Percentiles rank a stretch among this genome's conserved stretches.
These are phyloP conservation scores for Brachypalpus laphriformis DNA, from an alignment of 2,888 invertebrate species.

Conservation along the genomic window DNA sequence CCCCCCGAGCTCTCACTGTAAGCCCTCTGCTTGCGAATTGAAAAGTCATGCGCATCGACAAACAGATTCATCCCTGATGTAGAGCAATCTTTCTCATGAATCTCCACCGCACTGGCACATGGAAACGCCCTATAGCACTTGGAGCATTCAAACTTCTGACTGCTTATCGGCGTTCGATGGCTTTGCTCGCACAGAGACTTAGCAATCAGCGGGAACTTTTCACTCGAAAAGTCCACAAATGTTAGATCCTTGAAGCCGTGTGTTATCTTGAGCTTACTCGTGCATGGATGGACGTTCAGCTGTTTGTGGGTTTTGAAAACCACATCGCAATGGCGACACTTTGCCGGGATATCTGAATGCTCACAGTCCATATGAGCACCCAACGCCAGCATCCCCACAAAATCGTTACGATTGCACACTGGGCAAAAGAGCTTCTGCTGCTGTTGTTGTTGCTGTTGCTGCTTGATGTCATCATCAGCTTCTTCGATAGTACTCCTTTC, in stretches of 20 bases:
- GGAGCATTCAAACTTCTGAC: conserved; percentile 87
- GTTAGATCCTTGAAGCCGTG: conserved; percentile 88
- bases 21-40: conserved; percentile 74
- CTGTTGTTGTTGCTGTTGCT: conserved; percentile 46
- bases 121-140: conserved; percentile 89
- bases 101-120: conserved; percentile 87
- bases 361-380: conserved; percentile 87
- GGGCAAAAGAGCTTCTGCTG: conserved; percentile 84
- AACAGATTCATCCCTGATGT: conserved; percentile 60
- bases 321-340: conserved; percentile 89
- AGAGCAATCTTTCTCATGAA: conserved; percentile 86
- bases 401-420: conserved; percentile 86
- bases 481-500: conserved; percentile 53
- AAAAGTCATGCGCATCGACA: conserved; percentile 72
- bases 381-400: conserved; percentile 85
- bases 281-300: conserved; percentile 88
- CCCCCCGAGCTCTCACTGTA: conserved; percentile 73
- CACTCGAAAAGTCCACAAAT: conserved; percentile 91
- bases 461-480: conserved; percentile 46
- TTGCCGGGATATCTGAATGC: conserved; percentile 87
- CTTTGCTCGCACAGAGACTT: conserved; percentile 89
- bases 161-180: conserved; percentile 84
- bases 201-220: conserved; percentile 91
- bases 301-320: conserved; percentile 89
- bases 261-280: conserved; percentile 81